These are phyloP conservation scores for Rhineura floridana DNA, from an alignment of 2,113 vertebrate species.

Conservation along the genomic window DNA sequence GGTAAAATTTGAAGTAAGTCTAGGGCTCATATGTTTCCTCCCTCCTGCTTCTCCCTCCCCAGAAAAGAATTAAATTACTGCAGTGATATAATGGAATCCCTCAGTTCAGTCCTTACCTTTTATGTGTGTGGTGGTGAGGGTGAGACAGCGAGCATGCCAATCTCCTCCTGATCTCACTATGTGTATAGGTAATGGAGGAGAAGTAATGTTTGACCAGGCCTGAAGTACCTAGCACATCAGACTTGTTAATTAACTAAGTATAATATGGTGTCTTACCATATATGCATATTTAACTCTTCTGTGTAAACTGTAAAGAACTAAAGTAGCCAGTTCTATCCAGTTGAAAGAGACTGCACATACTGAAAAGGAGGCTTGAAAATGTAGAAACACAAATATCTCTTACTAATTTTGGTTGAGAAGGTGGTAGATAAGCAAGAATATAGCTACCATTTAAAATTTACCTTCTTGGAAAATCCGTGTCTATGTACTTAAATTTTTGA, in stretches of 20 bases:
- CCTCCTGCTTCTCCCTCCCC: too few species aligned
- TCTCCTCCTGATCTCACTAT: background rate
- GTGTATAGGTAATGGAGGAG: background rate
- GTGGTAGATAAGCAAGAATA: background rate
- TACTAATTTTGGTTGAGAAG: background rate
- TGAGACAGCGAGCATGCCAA: background rate
- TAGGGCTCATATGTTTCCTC: background rate
- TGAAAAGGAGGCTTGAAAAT: background rate
- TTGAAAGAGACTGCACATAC: background rate
- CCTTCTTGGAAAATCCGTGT: constrained; percentile 51
- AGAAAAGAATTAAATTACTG: background rate
- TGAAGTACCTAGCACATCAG: background rate
- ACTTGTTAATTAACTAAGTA: background rate
- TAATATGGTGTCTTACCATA: background rate
- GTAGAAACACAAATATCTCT: background rate
- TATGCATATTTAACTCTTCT: background rate
- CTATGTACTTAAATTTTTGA: constrained; percentile 55
- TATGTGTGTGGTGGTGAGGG: background rate
- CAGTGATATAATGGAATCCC: background rate
- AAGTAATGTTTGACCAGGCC: background rate
- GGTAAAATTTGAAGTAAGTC: background rate
- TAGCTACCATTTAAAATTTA: constrained; percentile 58
- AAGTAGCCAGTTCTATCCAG: background rate
- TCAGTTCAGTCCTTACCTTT: background rate
- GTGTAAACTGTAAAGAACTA: background rate